A percentile compares a stretch with the other conserved stretches of the same genome.
Conservation (phyloP, 2,888 invertebrate species). For the Leptopilina syphax region DNA sequence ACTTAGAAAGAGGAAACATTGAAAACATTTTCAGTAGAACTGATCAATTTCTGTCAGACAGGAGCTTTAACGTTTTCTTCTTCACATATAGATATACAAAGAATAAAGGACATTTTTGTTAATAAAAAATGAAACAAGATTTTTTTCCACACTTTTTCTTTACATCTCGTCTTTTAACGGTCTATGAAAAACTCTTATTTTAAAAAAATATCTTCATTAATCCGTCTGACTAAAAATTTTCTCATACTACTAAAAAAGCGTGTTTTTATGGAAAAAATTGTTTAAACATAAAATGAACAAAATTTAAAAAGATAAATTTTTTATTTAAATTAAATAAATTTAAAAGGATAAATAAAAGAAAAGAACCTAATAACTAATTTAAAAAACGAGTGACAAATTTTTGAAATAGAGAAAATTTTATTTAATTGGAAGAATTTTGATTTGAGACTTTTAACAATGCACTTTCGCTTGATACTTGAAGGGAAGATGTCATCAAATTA, state of each 20-base stretch:
- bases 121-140: not conserved
- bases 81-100: not conserved
- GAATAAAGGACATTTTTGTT: not conserved
- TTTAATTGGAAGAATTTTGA: not conserved
- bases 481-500: not conserved
- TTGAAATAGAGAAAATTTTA: too few species aligned
- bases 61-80: not conserved
- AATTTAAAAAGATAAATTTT: too few species aligned
- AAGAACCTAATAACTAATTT: too few species aligned
- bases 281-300: too few species aligned
- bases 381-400: too few species aligned
- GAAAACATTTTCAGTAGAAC: not conserved
- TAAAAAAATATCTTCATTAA: too few species aligned
- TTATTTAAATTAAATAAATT: too few species aligned
- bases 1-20: not conserved
- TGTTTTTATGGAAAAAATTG: too few species aligned
- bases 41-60: not conserved
- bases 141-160: not conserved
- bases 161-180: not conserved
- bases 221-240: too few species aligned
- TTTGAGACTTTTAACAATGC: not conserved
- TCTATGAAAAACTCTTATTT: not conserved
- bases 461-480: not conserved
- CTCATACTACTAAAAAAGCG: too few species aligned
- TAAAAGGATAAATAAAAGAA: too few species aligned